Evolutionary conservation across 2,888 invertebrate species (phyloP).

Genomic region (Parnassius glacialis): DNA sequence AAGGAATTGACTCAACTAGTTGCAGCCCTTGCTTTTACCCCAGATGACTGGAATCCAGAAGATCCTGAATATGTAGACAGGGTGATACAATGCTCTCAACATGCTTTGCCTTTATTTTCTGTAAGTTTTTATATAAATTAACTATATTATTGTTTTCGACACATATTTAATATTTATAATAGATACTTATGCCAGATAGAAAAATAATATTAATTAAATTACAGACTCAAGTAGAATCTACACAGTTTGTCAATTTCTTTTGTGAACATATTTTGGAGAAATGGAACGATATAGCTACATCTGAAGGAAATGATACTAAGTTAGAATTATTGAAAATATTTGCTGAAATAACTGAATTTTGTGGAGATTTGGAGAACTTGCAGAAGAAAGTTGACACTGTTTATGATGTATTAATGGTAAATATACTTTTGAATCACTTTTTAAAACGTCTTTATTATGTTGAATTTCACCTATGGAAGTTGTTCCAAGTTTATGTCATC

Average conservation of each 20-base stretch:
- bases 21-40: constrained; percentile 86
- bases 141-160: neutral
- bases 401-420: constrained; percentile 88
- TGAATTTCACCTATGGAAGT: no score
- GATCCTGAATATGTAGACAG: constrained; percentile 88
- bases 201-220: constrained; percentile 28
- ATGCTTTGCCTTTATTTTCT: constrained; percentile 93
- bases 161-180: neutral
- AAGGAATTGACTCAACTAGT: constrained; percentile 93
- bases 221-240: constrained; percentile 92
- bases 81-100: constrained; percentile 91
- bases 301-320: constrained; percentile 82
- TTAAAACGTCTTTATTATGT: no score
- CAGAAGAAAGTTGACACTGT: constrained; percentile 87
- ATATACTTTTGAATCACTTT: neutral
- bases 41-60: constrained; percentile 86
- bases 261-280: constrained; percentile 91
- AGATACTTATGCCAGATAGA: no score
- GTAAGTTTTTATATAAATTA: constrained; percentile 78
- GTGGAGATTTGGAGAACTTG: constrained; percentile 88
- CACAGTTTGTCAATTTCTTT: constrained; percentile 90
- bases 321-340: constrained; percentile 91
- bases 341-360: constrained; percentile 90
- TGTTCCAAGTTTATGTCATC: no score
- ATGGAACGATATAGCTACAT: constrained; percentile 84